A percentile compares a stretch with the other conserved stretches of the same genome.
These are phyloP conservation scores for Meiosimyza platycephala DNA, from an alignment of 2,888 invertebrate genomes.

Conservation along the genomic window DNA sequence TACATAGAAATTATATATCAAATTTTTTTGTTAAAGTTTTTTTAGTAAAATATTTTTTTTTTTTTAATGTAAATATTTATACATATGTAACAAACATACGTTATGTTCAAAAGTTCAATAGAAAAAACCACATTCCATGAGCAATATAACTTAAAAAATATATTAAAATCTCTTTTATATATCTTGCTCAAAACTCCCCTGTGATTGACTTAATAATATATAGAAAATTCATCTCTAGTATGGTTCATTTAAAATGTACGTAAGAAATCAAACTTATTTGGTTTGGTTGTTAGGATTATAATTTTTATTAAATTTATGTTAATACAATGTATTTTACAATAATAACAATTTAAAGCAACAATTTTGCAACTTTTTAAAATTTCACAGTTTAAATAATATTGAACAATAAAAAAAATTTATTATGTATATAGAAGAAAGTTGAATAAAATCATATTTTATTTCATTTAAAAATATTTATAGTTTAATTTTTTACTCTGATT, in stretches of 20 bases:
- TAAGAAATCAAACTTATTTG: not conserved
- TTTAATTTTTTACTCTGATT: too few relatives aligned
- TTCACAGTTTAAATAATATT: conserved; percentile 27
- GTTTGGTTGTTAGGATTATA: conserved; percentile 15
- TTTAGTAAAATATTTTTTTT: not conserved
- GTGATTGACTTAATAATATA: conserved; percentile 41
- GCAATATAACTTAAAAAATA: conserved; percentile 15
- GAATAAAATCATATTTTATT: conserved; percentile 36
- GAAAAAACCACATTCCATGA: too few relatives aligned
- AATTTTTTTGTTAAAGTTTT: conserved; percentile 1
- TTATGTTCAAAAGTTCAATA: too few relatives aligned
- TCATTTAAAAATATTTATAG: not conserved
- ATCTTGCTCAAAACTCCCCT: conserved; percentile 33
- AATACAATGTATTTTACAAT: conserved; percentile 27
- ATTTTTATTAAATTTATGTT: conserved; percentile 14
- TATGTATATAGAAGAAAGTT: conserved; percentile 29
- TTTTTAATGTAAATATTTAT: too few relatives aligned
- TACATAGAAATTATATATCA: not conserved
- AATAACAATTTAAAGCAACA: conserved; percentile 32
- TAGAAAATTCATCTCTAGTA: not conserved
- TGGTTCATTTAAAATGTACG: not conserved
- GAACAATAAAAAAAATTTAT: conserved; percentile 24
- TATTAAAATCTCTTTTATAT: conserved; percentile 38
- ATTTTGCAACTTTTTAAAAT: conserved; percentile 41
- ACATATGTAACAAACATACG: too few relatives aligned